phyloP scores from a whole-genome alignment of 2,888 invertebrate genomes.

The Stenodema calcarata region DNA sequence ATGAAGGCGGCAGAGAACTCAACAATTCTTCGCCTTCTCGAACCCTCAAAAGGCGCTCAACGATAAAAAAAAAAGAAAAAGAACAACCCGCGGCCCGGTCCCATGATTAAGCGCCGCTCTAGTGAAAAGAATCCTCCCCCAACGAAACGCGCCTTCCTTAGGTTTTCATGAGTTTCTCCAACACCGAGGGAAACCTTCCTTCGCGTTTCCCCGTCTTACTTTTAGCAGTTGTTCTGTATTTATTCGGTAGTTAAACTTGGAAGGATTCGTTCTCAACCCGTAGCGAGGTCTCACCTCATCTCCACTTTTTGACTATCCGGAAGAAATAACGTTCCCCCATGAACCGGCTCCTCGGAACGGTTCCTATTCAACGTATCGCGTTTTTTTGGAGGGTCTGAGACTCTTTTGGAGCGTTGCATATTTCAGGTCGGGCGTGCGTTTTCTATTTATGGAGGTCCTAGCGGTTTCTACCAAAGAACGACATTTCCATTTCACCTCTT shows the following conservation, averaged over 20 bases:
- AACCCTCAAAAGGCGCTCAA: not conserved
- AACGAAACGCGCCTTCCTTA: not conserved
- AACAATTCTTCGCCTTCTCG: not conserved
- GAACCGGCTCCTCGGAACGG: slow-evolving; percentile 6
- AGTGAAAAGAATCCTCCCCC: not conserved
- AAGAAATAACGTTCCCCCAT: not conserved
- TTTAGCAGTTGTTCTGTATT: slow-evolving; percentile 12
- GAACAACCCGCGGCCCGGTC: not conserved
- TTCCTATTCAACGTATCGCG: not conserved
- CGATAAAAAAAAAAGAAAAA: not conserved
- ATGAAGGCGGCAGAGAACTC: not conserved
- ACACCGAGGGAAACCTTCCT: not conserved
- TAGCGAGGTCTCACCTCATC: not conserved
- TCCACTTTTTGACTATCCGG: not conserved
- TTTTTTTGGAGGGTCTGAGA: not conserved
- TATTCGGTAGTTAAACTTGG: slow-evolving; percentile 26
- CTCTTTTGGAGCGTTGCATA: slow-evolving; percentile 7
- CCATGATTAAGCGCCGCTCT: not conserved
- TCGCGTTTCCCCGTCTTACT: not conserved
- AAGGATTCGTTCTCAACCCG: not conserved
- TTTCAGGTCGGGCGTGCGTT: slow-evolving; percentile 15
- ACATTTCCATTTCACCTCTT: slow-evolving; percentile 26
- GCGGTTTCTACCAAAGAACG: not conserved
- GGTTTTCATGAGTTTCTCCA: not conserved
- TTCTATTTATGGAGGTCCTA: slow-evolving; percentile 1